Conservation (phyloP, 2,888 invertebrate genomes). For the Hyles lineata region DNA sequence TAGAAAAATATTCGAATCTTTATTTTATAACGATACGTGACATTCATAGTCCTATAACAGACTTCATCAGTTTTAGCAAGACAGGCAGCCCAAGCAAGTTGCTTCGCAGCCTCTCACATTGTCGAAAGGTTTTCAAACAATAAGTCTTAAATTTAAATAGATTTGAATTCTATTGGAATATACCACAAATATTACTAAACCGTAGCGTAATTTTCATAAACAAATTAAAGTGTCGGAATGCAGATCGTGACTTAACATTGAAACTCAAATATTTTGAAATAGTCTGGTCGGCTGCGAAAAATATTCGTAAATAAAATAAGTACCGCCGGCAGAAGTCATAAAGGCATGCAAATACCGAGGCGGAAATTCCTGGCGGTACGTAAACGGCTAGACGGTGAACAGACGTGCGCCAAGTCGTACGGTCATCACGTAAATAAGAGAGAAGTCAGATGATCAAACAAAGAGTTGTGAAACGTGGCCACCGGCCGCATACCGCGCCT, state of each 20-base stretch:
- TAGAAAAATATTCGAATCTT: conserved; percentile 32
- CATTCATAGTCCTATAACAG: neutral
- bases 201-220: neutral
- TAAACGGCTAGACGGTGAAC: conserved; percentile 79
- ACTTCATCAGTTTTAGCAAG: conserved; percentile 2
- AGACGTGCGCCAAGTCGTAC: conserved; percentile 71
- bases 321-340: conserved; percentile 69
- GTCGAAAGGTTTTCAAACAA: neutral
- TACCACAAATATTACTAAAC: conserved; percentile 22
- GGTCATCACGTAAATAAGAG: conserved; percentile 67
- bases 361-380: conserved; percentile 74
- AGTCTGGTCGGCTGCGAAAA: conserved; percentile 64
- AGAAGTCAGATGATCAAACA: conserved; percentile 72
- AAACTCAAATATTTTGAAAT: conserved; percentile 50
- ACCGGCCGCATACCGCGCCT: conserved; percentile 69
- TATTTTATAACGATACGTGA: neutral
- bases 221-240: conserved; percentile 27
- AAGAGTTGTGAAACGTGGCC: conserved; percentile 77
- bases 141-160: conserved; percentile 12
- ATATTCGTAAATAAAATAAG: conserved; percentile 50
- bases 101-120: neutral
- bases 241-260: conserved; percentile 34
- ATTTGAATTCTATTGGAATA: conserved; percentile 12
- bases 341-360: conserved; percentile 70
- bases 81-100: neutral